A percentile compares a stretch with the other conserved stretches of the same genome.
phyloP scores from a whole-genome alignment of 2,113 vertebrate genomes.

The Tyrannus savana region DNA sequence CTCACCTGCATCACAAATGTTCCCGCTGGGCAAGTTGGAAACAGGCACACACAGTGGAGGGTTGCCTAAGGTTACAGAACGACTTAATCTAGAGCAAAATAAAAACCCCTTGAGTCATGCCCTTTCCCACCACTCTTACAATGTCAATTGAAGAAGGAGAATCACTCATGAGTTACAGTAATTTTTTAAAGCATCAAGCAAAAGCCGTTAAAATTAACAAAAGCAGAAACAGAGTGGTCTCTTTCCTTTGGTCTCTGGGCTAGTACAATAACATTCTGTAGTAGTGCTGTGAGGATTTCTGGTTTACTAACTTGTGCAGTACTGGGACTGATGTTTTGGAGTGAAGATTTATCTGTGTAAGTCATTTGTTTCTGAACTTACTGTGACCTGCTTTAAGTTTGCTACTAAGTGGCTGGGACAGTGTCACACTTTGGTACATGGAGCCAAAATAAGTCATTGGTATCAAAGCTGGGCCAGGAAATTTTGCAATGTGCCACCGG shows the following conservation, averaged over 20 bases:
- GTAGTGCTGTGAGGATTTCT: not conserved
- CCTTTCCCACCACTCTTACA: not conserved
- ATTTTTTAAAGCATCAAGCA: not conserved
- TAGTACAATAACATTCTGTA: not conserved
- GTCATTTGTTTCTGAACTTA: slow-evolving; percentile 32
- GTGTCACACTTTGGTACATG: not conserved
- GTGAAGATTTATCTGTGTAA: not conserved
- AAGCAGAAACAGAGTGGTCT: not conserved
- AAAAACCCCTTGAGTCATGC: not conserved
- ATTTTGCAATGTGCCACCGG: not conserved
- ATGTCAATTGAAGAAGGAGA: not conserved
- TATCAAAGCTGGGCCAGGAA: not conserved
- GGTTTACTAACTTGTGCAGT: not conserved
- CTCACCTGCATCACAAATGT: not conserved
- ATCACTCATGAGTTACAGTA: not conserved
- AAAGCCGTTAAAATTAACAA: not conserved
- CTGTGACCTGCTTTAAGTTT: slow-evolving; percentile 51
- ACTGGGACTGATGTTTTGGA: not conserved
- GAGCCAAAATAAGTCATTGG: slow-evolving; percentile 26
- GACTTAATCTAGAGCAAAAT: not conserved
- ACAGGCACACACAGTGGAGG: not conserved
- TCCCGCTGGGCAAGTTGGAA: not conserved
- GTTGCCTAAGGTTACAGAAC: not conserved
- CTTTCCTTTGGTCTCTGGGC: not conserved
- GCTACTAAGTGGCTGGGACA: not conserved